These are phyloP conservation scores for Gnathonemus longibarbis DNA, from an alignment of 2,113 vertebrate species.

Conservation along the genomic window DNA sequence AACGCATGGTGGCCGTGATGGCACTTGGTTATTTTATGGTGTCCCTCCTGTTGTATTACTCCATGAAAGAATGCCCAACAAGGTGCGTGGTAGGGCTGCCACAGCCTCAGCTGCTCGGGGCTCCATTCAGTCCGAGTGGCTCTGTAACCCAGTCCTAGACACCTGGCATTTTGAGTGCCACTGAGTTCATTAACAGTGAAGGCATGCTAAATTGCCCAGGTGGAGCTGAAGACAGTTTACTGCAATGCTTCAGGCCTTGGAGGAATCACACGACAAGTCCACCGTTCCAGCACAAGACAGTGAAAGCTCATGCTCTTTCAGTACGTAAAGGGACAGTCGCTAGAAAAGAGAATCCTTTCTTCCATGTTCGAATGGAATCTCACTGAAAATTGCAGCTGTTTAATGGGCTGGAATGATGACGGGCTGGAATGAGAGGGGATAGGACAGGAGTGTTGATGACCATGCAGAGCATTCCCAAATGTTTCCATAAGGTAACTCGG, in stretches of 20 bases:
- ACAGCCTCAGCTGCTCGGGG: background rate
- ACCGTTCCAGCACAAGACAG: background rate
- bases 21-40: background rate
- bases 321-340: background rate
- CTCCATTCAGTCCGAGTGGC: background rate
- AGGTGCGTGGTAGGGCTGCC: background rate
- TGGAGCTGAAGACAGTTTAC: background rate
- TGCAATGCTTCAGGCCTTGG: background rate
- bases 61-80: background rate
- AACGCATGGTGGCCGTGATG: background rate
- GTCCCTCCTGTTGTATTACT: background rate
- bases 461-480: background rate
- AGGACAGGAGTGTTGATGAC: background rate
- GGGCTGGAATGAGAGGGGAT: background rate
- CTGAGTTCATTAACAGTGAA: conserved; percentile 20
- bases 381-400: background rate
- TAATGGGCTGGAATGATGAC: background rate
- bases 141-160: background rate
- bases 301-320: background rate
- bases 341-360: background rate
- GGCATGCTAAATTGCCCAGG: conserved; percentile 18
- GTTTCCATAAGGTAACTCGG: background rate
- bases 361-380: background rate
- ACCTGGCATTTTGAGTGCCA: conserved; percentile 5
- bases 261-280: background rate